Base-by-base conservation (phyloP, 2,888 invertebrate genomes). In the Baccha elongata region DNA sequence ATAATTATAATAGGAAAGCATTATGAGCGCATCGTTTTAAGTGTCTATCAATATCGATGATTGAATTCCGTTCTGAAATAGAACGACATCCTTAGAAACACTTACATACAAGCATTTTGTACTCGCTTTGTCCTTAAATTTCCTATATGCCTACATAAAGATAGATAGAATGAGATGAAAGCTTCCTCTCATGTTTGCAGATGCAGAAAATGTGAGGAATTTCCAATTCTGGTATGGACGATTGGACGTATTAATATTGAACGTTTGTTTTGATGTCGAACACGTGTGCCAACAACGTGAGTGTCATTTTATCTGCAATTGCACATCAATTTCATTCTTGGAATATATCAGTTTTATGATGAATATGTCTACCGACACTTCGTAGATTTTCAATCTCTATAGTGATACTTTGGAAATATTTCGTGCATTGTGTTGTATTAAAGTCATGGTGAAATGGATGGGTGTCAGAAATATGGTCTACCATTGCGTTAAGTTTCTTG, bases 301-400 rank as follows among this genome's bases (percentile, higher is more conserved):
- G 21, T 40, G 37, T n/a, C 37, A 40, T 3, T 35, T 40, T 11
- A 48, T 37, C 48, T 7, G 40, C 17, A 19, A 50, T 40, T 65
- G 50, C 65, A 50, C 40, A 50, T 50, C 65, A 37, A 65, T 50
- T 48, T 21, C 15, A 64, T 48, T 46, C 35, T 11, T 35, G 10
- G 15, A 46, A 46, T 46, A 46, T 46, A 19, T 46, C 8, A 46
- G 19, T 17, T 19, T 35, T 11, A 35, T 35, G 35, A 3, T 8
- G 35, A 8, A 35, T 11, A 35, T 35, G n/a, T n/a, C n/a, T n/a
- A n/a, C n/a, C n/a, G n/a, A n/a, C n/a, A n/a, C n/a, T n/a, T n/a
- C n/a, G n/a, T n/a, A n/a, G n/a, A n/a, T n/a, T n/a, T n/a, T n/a
- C n/a, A n/a, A n/a, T n/a, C n/a, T n/a, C n/a, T n/a, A n/a, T n/a